phyloP scores from a whole-genome alignment of 2,888 invertebrate species.

The Zeuzera pyrina region DNA sequence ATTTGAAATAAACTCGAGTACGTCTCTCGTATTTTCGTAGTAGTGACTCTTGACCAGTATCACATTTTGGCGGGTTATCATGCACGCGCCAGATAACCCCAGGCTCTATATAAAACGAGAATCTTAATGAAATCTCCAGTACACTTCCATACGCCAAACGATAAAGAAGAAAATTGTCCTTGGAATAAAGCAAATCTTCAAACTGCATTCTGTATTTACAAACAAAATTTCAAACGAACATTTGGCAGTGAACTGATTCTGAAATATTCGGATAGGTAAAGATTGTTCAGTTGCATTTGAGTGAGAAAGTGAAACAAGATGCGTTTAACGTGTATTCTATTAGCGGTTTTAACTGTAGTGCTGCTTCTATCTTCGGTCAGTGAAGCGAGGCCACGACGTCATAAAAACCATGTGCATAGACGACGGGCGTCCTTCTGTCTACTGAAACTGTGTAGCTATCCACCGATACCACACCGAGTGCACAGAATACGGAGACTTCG shows the following conservation, averaged over 20 bases:
- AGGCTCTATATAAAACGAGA: conserved; percentile 44
- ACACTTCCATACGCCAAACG: conserved; percentile 33
- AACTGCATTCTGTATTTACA: too few relatives aligned
- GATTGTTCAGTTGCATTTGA: neutral
- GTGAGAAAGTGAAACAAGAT: conserved; percentile 24
- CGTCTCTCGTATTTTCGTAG: too few relatives aligned
- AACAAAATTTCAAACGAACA: too few relatives aligned
- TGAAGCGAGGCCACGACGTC: conserved; percentile 29
- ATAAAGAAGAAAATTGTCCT: conserved; percentile 31
- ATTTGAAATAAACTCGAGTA: too few relatives aligned
- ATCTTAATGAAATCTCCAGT: conserved; percentile 40
- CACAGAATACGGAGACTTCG: conserved; percentile 15
- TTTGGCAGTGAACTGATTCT: too few relatives aligned
- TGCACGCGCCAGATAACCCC: conserved; percentile 63
- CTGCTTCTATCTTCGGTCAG: conserved; percentile 24
- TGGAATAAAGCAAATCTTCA: too few relatives aligned
- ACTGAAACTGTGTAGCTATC: conserved; percentile 46
- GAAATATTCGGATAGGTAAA: neutral
- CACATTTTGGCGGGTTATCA: conserved; percentile 56
- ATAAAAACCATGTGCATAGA: conserved; percentile 27
- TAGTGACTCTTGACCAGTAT: too few relatives aligned
- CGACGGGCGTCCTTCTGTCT: conserved; percentile 41
- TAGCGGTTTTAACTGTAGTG: conserved; percentile 30
- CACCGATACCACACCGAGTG: conserved; percentile 24
- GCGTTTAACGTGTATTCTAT: conserved; percentile 40